A percentile compares a stretch with the other conserved stretches of the same genome.
Conservation (phyloP, 2,888 invertebrate species). For the Antheraea yamamai region DNA sequence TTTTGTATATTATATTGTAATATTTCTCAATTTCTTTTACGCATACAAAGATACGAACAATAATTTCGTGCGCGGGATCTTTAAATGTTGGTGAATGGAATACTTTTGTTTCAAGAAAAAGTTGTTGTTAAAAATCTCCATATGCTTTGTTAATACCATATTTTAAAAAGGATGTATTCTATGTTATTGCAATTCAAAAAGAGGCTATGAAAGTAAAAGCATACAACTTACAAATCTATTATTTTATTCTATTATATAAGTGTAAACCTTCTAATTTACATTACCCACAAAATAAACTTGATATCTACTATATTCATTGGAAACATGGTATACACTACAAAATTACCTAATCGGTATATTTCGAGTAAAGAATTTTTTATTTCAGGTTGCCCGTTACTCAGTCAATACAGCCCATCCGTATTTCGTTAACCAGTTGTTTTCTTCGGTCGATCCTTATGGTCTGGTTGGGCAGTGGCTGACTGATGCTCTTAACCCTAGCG, state of each 20-base stretch:
- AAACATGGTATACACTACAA: no score
- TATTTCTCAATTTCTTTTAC: background rate
- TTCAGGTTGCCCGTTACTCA: slow-evolving; percentile 85
- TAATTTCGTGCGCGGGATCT: background rate
- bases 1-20: background rate
- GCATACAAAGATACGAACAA: background rate
- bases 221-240: no score
- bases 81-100: background rate
- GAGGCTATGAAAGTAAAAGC: no score
- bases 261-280: no score
- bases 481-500: slow-evolving; percentile 92
- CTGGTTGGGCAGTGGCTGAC: slow-evolving; percentile 92
- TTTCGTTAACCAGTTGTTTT: slow-evolving; percentile 94
- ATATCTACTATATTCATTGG: no score
- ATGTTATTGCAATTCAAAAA: no score
- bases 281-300: no score
- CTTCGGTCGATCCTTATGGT: slow-evolving; percentile 92
- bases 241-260: no score
- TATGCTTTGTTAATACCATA: no score
- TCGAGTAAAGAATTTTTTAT: slow-evolving; percentile 14
- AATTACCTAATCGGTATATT: no score
- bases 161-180: no score
- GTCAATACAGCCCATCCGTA: slow-evolving; percentile 95
- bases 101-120: background rate
- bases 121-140: background rate